Base-by-base conservation (phyloP, 2,888 invertebrate genomes). In the Pheosia gnoma region DNA sequence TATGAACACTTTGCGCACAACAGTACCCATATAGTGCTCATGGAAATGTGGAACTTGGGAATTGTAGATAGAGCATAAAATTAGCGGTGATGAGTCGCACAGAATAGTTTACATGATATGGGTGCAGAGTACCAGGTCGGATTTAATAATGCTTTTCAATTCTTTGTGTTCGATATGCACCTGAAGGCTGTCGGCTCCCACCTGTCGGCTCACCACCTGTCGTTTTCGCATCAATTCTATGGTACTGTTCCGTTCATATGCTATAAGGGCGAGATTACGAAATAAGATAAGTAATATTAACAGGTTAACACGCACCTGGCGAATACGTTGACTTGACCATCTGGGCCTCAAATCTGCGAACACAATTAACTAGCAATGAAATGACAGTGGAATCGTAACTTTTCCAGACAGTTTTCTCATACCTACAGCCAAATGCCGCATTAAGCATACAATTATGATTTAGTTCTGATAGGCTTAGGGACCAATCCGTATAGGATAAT, bases 121-220 rank as follows among this genome's bases (percentile, higher is more conserved):
- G 55, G 59, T 58, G 62, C 8, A 43, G 54, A 56, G 55, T 39
- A 47, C 52, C 81, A 81, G 83, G 81, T 83, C 82, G 67, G 59
- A 62, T 65, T 76, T 73, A 66, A 71, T 62, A 66, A 70, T 59
- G 57, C 13, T 57, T 72, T 63, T 68, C 7, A 39, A 41, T 60
- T 65, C 60, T 77, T 82, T 78, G 70, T 71, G 57, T 61, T 56
- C 41, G 13, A 57, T 49, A 59, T 71, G 76, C 85, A 86, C 81
- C 86, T 86, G 86, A 79, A 82, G 72, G 59, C 58, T 59, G 62
- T 65, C 63, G 11, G 43, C 38, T 38, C 8, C 6, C 49, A 49
- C n/a, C 63, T 58, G 69, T 43, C 68, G 74, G 25, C 62, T 66
- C 58, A 59, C 78, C 85, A 83, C 83, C 84, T 85, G 85, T 76